These are phyloP conservation scores for Anhinga rufa DNA, from an alignment of 2,113 vertebrate genomes.

Conservation along the genomic window DNA sequence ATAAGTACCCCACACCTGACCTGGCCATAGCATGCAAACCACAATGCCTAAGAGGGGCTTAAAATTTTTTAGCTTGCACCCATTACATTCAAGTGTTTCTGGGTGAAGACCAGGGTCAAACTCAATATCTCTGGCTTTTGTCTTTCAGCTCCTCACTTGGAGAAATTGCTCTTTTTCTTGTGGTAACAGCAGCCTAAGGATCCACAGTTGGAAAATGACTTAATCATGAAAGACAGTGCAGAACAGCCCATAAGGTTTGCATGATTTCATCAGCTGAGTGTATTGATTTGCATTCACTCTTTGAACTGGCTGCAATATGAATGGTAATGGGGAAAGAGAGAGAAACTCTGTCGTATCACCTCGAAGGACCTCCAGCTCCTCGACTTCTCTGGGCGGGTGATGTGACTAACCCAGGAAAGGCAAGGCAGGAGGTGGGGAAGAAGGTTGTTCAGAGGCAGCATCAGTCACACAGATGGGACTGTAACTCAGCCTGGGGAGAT, in stretches of 20 bases:
- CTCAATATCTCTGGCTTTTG: neutral
- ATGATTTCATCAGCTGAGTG: neutral
- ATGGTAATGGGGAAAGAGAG: neutral
- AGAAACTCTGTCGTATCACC: neutral
- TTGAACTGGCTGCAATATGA: neutral
- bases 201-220: neutral
- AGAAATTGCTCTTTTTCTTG: neutral
- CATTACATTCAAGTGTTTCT: neutral
- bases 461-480: neutral
- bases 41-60: neutral
- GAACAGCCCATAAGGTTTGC: neutral
- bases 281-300: neutral
- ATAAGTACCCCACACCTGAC: neutral
- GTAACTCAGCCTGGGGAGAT: neutral
- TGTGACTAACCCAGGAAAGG: neutral
- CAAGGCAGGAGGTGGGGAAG: neutral
- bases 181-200: neutral
- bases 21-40: neutral
- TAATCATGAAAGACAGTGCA: neutral
- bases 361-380: neutral
- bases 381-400: rapidly evolving
- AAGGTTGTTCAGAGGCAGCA: neutral
- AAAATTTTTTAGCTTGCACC: neutral
- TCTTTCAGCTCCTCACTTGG: neutral
- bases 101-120: neutral